Conservation (phyloP, 2,113 vertebrate species). For the Pangasianodon gigas region DNA sequence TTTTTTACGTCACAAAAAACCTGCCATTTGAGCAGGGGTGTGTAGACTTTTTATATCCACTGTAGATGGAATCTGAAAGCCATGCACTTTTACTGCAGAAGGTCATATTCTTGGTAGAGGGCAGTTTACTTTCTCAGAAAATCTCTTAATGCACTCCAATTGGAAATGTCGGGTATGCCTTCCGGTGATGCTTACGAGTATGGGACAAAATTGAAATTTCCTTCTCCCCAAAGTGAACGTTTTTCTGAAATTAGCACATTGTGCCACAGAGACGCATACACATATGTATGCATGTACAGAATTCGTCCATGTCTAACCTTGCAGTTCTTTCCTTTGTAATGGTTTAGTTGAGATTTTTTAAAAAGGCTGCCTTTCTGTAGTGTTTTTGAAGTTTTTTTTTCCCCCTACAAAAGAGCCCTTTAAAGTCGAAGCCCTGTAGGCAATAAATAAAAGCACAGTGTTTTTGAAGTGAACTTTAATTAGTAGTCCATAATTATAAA, state of each 20-base stretch:
- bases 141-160: slow-evolving; percentile 39
- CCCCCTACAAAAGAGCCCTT: slow-evolving; percentile 42
- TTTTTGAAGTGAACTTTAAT: slow-evolving; percentile 67
- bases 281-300: background rate
- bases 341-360: background rate
- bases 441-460: slow-evolving; percentile 58
- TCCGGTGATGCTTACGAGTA: slow-evolving; percentile 46
- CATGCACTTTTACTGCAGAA: slow-evolving; percentile 41
- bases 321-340: background rate
- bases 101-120: slow-evolving; percentile 55
- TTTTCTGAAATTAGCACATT: background rate
- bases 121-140: slow-evolving; percentile 47
- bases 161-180: slow-evolving; percentile 54
- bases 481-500: slow-evolving; percentile 58
- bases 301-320: background rate
- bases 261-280: background rate
- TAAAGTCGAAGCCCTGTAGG: slow-evolving; percentile 41
- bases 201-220: slow-evolving; percentile 38
- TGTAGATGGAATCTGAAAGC: slow-evolving; percentile 44
- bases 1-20: no score
- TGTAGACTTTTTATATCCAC: no score
- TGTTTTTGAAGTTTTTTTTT: background rate
- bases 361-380: background rate
- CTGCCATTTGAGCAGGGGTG: no score
- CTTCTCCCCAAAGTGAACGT: slow-evolving; percentile 6